These are phyloP conservation scores for Halcyon malimbica DNA, from an alignment of 2,113 vertebrate species.

Conservation along the genomic window DNA sequence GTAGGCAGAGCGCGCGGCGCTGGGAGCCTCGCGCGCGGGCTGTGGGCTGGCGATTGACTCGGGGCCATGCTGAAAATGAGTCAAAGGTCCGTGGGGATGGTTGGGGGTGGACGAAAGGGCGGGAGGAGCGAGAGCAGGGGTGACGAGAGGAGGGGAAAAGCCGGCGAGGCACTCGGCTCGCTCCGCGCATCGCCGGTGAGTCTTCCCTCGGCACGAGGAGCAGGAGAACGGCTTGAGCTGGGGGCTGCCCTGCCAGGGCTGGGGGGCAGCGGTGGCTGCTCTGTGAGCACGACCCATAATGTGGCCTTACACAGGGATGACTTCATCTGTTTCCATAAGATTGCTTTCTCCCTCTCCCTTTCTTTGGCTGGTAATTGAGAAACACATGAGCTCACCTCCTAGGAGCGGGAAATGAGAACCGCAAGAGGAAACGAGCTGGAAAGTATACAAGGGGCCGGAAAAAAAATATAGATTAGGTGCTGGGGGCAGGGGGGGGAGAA, in stretches of 20 bases:
- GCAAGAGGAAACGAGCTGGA: conserved; percentile 71
- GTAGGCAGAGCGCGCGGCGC: conserved; percentile 2
- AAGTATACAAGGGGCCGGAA: conserved; percentile 41
- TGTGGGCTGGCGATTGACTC: conserved; percentile 53
- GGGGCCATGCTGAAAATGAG: conserved; percentile 39
- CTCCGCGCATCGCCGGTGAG: fast-evolving
- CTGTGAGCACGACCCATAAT: not conserved
- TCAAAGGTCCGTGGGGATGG: conserved; percentile 35
- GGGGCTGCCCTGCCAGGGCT: not conserved
- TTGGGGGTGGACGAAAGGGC: not conserved
- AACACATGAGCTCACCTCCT: conserved; percentile 73
- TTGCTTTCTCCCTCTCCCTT: conserved; percentile 59
- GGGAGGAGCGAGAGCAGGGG: not conserved
- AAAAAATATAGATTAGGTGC: conserved; percentile 50
- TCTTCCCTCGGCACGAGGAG: not conserved
- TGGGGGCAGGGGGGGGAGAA: not conserved
- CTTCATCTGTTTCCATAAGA: conserved; percentile 73
- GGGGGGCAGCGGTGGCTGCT: not conserved
- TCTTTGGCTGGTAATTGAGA: conserved; percentile 70
- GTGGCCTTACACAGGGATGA: conserved; percentile 64
- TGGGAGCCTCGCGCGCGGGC: conserved; percentile 1
- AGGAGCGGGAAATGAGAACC: conserved; percentile 71
- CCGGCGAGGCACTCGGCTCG: fast-evolving
- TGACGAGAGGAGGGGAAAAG: not conserved
- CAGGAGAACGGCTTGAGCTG: not conserved